Base-by-base conservation (phyloP, 1,140 invertebrate genomes). In the Drosophila insularis region DNA sequence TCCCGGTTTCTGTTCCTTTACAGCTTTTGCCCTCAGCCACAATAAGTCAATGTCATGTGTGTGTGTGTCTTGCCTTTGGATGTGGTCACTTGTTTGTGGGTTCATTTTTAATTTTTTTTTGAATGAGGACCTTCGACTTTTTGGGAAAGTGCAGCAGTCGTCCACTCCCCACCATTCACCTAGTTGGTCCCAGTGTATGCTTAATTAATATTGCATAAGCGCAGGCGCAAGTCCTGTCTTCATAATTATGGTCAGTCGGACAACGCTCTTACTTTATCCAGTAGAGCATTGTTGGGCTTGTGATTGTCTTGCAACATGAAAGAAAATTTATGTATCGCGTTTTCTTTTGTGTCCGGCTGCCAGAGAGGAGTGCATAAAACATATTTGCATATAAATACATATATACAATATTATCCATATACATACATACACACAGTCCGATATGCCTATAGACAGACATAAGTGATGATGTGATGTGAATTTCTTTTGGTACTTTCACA, bases 131-230 rank as follows among this genome's bases (percentile, higher is more conserved):
- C 58, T 60, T 46, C 40, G 69, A 65, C 60, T 62, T 68, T 64
- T 81, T 71, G 58, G 39, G 17, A 50, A 50, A 21, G 43, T 50
- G 43, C 43, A 50, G 19, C 19, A 19, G 17, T 19, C 19, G 2
- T 8, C 1, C 19, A 2, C 2, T 11, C 17, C 43, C 43, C 17
- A 46, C 2, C 63, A 56, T 63, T 59, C 68, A 11, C 8, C 63
- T 46, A 66, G 46, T 46, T 73, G 23, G 35, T 37, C 35, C 17
- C 43, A 71, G 79, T 72, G 62, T 65, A 68, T 69, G 79, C 82
- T 86, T 86, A 87, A 86, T 86, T 86, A 86, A 87, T 86, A 87
- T 87, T 87, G 78, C 75, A 87, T 79, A 69, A 87, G 79, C 71
- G 82, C 82, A 86, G 75, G 71, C 71, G 75, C 71, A 68, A 39